These are phyloP conservation scores for Ptychochromis oligacanthus DNA, from an alignment of 2,113 vertebrate species.

Conservation along the genomic window DNA sequence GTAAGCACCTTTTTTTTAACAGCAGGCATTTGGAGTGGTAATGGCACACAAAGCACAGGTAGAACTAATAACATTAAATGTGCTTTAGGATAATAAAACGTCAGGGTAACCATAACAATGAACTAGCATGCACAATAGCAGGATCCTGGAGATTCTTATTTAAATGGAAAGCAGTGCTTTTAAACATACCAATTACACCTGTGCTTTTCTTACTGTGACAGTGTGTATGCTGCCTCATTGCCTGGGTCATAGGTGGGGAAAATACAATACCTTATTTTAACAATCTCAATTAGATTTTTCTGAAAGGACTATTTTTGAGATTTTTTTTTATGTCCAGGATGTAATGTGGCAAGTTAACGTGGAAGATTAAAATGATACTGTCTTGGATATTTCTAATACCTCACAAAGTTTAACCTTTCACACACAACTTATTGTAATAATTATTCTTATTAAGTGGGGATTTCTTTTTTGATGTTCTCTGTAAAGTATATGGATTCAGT, in stretches of 20 bases:
- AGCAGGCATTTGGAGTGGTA: not conserved
- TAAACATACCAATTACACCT: not conserved
- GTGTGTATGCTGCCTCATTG: not conserved
- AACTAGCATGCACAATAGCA: not conserved
- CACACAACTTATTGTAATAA: not conserved
- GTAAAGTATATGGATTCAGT: not conserved
- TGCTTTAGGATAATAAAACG: not conserved
- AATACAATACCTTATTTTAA: not conserved
- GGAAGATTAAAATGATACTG: not conserved
- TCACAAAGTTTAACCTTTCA: not conserved
- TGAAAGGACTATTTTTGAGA: not conserved
- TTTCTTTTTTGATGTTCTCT: not conserved
- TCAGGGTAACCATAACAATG: not conserved
- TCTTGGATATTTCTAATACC: not conserved
- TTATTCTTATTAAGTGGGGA: not conserved
- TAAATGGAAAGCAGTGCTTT: not conserved
- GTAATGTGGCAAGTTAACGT: not conserved
- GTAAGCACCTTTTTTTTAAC: not conserved
- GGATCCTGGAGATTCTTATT: not conserved
- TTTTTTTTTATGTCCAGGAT: not conserved
- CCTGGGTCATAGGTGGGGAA: not conserved
- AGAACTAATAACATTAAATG: not conserved
- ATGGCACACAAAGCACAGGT: not conserved
- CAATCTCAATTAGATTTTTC: not conserved
- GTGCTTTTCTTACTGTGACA: not conserved